Evolutionary conservation across 2,888 invertebrate genomes (phyloP), one percentile per base, ranked within the genome.

Genomic region (Leucophenga montana): DNA sequence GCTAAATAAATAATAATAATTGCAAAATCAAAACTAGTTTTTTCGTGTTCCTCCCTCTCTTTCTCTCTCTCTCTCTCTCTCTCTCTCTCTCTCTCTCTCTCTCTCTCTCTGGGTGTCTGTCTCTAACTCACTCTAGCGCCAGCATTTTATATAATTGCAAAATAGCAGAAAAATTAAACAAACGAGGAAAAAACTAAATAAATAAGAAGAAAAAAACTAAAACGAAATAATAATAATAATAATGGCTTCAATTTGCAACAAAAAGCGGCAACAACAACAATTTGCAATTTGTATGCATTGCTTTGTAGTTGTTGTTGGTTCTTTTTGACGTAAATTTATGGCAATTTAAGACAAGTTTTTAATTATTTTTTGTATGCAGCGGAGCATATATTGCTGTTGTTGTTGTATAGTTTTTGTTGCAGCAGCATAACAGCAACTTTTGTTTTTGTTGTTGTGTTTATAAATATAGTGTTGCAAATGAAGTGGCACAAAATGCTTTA

Each of bases 271-370:
- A 57, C 9, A 68, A 68, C 46, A 59, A 46, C 14, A 9, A 16
- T 27, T 27, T 27, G 27, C 80, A 39, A 83, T 81, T 79, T 76
- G 77, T 48, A 13, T 48, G 44, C n/a, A 48, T 16, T 62, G 31
- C 39, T 14, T 39, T 39, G 61, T 61, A 33, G 33, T 39, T 61
- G 61, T 39, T 44, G 66, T 79, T 78, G 80, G 78, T 72, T 77
- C 85, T 83, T 82, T 84, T 83, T 79, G 82, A 82, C 83, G 70
- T 85, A 80, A 85, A 85, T 82, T 82, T 83, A 85, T 83, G 82
- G 85, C 85, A 82, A 85, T 82, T 85, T 82, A 80, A 85, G 85
- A 85, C 82, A 82, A 83, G 82, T 85, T 82, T 82, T 82, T 82
- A 85, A 85, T 82, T 82, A 82, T 82, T 75, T 39, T 39, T 83